Base-by-base conservation (phyloP, 2,113 vertebrate genomes). In the Lota lota region DNA sequence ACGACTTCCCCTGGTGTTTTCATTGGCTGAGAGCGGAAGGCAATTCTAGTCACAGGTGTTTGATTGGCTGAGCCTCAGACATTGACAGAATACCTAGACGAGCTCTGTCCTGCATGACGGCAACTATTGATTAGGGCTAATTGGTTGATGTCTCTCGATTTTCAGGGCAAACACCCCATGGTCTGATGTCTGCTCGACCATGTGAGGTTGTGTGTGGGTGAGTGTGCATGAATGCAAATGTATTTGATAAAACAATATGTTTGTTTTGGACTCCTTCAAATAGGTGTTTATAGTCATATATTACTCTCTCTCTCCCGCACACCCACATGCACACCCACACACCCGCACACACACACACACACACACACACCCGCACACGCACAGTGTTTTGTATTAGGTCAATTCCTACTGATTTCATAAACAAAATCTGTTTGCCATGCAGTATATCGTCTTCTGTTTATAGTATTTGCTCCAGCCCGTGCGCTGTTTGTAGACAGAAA, bases 111-210 rank as follows among this genome's bases (percentile, higher is more conserved):
- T 54, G 65, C 75, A 73, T 70, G 81, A 66, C 69, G 80, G 66
- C 28, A 69, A 69, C 79, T 83, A 89, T 90, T 87, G 88, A 91
- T 89, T 78, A 80, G 70, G 2, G 68, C 84, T 90, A 91, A 90
- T 90, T 91, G 78, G 81, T 79, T 86, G 87, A 90, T 86, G 88
- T 79, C 82, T 80, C 88, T 85, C 83, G 86, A 85, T 88, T 89
- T 88, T 82, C 83, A 75, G 73, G 78, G 73, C 76, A 71, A 77
- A 79, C 75, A 78, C 78, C 73, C 72, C 65, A 63, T 24, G 79
- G 79, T 63, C 2, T 4, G 12, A 54, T n/a, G 63, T 19, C 19
- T 5, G 60, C 22, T 33, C 50, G 66, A 5, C 60, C 2, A 5
- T 53, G 64, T 21, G 63, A 16, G n/a, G 2, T 50, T 36, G 53